phyloP scores from a whole-genome alignment of 2,113 vertebrate species.

The Felis catus region F.catus_Fca126_mat1.0 CM031411.1:34671501-34672000 shows the following conservation, averaged over 20 bases:
- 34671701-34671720: background rate
- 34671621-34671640: background rate
- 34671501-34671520: background rate
- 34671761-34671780: background rate
- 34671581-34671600: background rate
- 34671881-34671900: background rate
- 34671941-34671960: background rate
- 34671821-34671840: background rate
- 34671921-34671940: background rate
- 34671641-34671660: constrained; percentile 15
- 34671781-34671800: background rate
- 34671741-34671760: background rate
- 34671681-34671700: background rate
- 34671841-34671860: background rate
- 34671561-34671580: constrained; percentile 41
- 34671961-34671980: background rate
- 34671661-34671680: background rate
- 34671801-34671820: background rate
- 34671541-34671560: background rate
- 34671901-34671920: background rate
- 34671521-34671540: constrained; percentile 39
- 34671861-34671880: background rate
- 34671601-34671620: constrained; percentile 29
- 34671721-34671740: background rate
- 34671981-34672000: background rate